Evolutionary conservation across 2,888 invertebrate species (phyloP), one percentile per base, ranked within the genome.

Genomic region (Agrotis ipsilon): DNA sequence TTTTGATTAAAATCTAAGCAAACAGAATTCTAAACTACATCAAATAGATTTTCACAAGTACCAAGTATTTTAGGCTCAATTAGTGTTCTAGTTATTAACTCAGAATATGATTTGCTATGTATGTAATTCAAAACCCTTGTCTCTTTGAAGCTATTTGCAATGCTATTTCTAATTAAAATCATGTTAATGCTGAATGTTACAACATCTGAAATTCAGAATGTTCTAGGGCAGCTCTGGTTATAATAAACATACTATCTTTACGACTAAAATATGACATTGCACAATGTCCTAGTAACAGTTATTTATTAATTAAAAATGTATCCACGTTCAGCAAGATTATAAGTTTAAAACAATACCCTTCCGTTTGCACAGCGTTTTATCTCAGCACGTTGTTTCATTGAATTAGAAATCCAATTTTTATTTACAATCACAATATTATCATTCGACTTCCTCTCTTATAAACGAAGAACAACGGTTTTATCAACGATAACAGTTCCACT

Each of bases 401-500:
- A 75, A 77, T 78, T 60, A 69, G 68, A 78, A 83, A 85, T 80
- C 63, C 82, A 77, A 80, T 79, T 85, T 85, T 73, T 73, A 83
- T 75, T 80, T 75, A 75, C 74, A 82, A 80, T 72, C 65, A 68
- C 61, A 70, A 76, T 75, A 80, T 78, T 78, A 82, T 79, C 78
- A 79, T 85, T 82, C 74, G 68, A 79, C 73, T 86, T 84, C 72
- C 72, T 84, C 83, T 85, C 82, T 78, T 79, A 81, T 85, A 90
- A 87, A 88, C 81, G 81, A 87, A 78, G 86, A 90, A 90, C 88
- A 90, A 89, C 83, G 85, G 87, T 87, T 88, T 87, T 85, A 89
- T 82, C 82, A 82, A 84, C 85, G 86, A 91, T 90, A 92, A 91
- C 89, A 87, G 88, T 87, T 90, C 87, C 82, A 89, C 86, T 91